phyloP scores from a whole-genome alignment of 92 coral and sea anemone species.

The Palythoa grandis region DNA sequence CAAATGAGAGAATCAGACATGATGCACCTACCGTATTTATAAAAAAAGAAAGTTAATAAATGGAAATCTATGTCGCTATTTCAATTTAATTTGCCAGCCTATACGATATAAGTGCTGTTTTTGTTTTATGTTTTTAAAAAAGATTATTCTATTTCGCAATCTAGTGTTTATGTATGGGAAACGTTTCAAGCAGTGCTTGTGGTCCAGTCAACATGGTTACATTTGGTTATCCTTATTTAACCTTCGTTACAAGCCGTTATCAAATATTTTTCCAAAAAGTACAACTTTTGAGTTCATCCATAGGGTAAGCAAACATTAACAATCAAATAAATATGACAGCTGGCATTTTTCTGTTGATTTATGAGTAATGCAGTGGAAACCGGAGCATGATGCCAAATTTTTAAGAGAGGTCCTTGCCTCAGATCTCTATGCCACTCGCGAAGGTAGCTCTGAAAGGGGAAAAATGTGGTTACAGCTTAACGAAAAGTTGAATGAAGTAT shows the following conservation, averaged over 20 bases:
- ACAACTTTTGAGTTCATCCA: background rate
- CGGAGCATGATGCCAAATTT: background rate
- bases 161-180: background rate
- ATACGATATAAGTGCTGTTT: background rate
- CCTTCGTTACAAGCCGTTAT: no score
- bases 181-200: conserved; percentile 10
- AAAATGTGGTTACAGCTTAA: background rate
- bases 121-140: background rate
- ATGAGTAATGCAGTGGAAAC: conserved; percentile 1
- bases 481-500: background rate
- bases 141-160: conserved; percentile 10
- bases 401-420: background rate
- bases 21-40: conserved; percentile 23
- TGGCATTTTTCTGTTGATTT: background rate
- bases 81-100: no score
- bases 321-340: background rate
- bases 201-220: conserved; percentile 15
- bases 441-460: conserved; percentile 1
- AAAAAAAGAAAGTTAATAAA: background rate
- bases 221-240: conserved; percentile 16
- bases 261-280: conserved; percentile 5
- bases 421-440: background rate
- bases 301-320: background rate
- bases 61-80: background rate
- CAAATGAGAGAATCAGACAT: conserved; percentile 41